Evolutionary conservation across 2,888 invertebrate genomes (phyloP), one percentile per base, ranked within the genome.

Genomic region (Podotricha telesiphe): DNA sequence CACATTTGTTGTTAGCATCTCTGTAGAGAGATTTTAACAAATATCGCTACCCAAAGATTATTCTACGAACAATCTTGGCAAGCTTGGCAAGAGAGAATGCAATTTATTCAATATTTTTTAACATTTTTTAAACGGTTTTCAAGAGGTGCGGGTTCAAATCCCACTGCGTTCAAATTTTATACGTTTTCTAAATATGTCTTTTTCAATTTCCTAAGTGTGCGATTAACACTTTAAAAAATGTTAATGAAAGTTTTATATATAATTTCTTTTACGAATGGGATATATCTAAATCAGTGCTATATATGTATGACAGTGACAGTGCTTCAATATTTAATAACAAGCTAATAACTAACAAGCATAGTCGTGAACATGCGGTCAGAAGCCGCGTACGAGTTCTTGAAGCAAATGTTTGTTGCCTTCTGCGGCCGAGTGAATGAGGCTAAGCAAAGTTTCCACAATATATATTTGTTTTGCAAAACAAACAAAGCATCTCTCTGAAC

Each of bases 351-450:
- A 51, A 56, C 47, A 65, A 62, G 61, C 62, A 58, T 65, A 62
- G 64, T 66, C 45, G 19, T 56, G 34, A 50, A 67, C 67, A 61
- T 48, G 67, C 62, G 68, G 68, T 61, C 70, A 68, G 72, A 67
- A 70, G 70, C 40, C 65, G 11, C 37, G 70, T 20, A 59, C 59
- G 50, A 45, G 45, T 45, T 80, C 74, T 79, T 67, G 45, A 17
- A 53, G 64, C 69, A 68, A 73, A 72, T 72, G 66, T 73, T 74
- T 70, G 71, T 59, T 63, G 67, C 70, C 70, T 68, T 67, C 77
- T 77, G 77, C 68, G 78, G 76, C 73, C 72, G 72, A 79, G 72
- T 76, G 78, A 77, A 78, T 76, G 74, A 74, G 76, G 74, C 73
- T 73, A 72, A 75, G 73, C 74, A 75, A 81, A 81, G 77, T 80